A percentile compares a stretch with the other conserved stretches of the same genome.
Conservation (phyloP, 2,797 vertebrate genomes). For the Dendrocincla fuliginosa region DNA sequence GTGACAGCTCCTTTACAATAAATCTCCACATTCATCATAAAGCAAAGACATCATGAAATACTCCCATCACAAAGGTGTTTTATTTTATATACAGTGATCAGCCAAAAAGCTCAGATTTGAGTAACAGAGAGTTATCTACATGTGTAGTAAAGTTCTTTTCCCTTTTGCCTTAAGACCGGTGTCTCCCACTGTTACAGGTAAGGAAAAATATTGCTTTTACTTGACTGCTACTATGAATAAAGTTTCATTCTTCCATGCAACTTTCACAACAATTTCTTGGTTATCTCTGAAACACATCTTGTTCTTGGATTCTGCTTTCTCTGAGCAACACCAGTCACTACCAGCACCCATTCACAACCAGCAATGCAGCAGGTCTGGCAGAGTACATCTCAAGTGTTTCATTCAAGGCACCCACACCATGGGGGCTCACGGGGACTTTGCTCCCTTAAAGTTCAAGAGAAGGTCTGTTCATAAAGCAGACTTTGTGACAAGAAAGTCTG, state of each 20-base stretch:
- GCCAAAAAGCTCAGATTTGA: background rate
- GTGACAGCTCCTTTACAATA: background rate
- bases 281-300: constrained; percentile 46
- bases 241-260: background rate
- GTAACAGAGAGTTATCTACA: background rate
- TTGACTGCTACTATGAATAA: background rate
- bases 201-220: background rate
- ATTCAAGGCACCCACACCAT: background rate
- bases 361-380: background rate
- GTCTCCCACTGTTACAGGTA: background rate
- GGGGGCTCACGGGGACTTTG: background rate
- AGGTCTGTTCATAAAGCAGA: background rate
- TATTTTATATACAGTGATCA: background rate
- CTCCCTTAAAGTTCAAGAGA: background rate
- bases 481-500: background rate
- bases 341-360: background rate
- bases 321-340: background rate
- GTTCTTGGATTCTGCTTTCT: background rate
- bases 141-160: background rate
- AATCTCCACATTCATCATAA: background rate
- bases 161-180: background rate
- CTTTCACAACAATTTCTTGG: background rate
- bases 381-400: background rate
- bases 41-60: background rate
- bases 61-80: background rate